Base-by-base conservation (phyloP, 2,113 vertebrate species). In the Hippocampus zosterae region DNA sequence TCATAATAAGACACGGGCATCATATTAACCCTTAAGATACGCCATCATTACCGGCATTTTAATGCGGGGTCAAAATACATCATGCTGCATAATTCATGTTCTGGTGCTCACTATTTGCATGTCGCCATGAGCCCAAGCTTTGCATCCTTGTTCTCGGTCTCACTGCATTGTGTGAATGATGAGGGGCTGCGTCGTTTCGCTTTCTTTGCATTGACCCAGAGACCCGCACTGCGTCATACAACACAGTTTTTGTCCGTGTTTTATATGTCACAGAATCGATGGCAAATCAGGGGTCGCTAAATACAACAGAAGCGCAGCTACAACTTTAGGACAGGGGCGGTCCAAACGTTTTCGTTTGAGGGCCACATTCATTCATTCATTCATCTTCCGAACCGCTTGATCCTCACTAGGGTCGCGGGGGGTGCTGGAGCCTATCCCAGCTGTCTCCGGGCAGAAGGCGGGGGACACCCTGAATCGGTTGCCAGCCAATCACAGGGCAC, bases 261-360 rank as follows among this genome's bases (percentile, higher is more conserved):
- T 81, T 81, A 84, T 86, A 88, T 84, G 82, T 81, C 84, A 87
- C 69, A 68, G 79, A 85, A 60, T 85, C 56, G 82, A 71, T 69
- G 42, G 77, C 60, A 76, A 81, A 81, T 81, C 72, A 81, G 73
- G 75, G 76, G 65, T 21, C 59, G 64, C 63, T 70, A 74, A 76
- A 76, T 37, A 73, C 63, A 77, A 72, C 64, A 66, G 0, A 46
- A 69, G 21, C 23, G 23, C 18, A 11, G 57, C 12, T 56, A 64
- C 59, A 65, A 68, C 72, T 44, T 44, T 44, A 13, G 33, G 33
- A 33, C 29, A 33, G 29, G 3, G 29, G 29, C 4, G 29, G n/a
- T 33, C 29, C 29, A 33, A 33, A 33, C 29, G 29, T 33, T 33
- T 33, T 33, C 29, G 29, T 33, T 33, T 33, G 29, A 33, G 29